Conservation (phyloP, 2,797 vertebrate species). For the Mico argentatus region DNA sequence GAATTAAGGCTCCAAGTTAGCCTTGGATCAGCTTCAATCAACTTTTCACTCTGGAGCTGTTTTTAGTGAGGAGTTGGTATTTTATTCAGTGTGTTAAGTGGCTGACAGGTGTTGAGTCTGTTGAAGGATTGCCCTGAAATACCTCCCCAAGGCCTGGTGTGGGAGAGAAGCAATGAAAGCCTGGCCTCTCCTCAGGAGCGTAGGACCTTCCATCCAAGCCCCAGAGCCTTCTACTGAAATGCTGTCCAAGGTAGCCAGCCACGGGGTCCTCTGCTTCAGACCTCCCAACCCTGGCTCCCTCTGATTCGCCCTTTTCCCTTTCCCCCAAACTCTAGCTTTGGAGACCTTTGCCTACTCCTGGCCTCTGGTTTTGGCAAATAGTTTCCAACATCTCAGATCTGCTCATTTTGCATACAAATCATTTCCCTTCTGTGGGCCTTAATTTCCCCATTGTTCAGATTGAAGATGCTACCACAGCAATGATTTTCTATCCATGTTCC, state of each 20-base stretch:
- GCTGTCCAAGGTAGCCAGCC: background rate
- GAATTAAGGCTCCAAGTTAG: background rate
- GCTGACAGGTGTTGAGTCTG: background rate
- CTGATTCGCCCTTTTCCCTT: accelerated
- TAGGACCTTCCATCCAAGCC: background rate
- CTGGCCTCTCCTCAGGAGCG: background rate
- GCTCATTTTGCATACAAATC: background rate
- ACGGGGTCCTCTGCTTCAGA: no score
- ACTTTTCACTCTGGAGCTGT: background rate
- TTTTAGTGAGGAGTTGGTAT: background rate
- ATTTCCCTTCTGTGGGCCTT: background rate
- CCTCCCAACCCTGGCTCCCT: no score
- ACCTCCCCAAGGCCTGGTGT: background rate
- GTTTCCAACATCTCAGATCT: background rate
- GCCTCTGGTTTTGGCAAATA: background rate
- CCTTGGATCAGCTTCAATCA: background rate
- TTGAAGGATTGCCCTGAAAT: background rate
- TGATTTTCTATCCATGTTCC: background rate
- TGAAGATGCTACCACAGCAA: background rate
- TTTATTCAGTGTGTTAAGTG: constrained; percentile 59
- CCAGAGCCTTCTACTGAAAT: background rate
- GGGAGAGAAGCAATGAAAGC: background rate
- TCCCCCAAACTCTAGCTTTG: background rate
- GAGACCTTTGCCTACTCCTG: background rate
- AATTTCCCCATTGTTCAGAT: background rate